These are phyloP conservation scores for Rhinolophus sinicus DNA, from an alignment of 2,113 vertebrate species.

Conservation along the genomic window DNA sequence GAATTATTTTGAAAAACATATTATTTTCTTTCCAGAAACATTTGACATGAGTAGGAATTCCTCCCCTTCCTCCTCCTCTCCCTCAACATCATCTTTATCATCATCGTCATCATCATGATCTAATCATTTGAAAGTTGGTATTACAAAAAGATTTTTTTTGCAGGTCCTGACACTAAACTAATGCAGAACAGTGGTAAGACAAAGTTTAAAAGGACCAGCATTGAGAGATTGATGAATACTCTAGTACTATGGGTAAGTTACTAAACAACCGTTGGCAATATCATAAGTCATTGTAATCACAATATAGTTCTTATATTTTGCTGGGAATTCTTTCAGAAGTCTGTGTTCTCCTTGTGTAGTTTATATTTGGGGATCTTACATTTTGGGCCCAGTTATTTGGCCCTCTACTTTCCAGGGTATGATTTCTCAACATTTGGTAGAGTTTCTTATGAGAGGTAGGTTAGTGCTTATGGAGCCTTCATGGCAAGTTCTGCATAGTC, in stretches of 20 bases:
- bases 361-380: not conserved
- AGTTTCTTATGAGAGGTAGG: not conserved
- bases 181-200: conserved; percentile 90
- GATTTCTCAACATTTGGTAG: not conserved
- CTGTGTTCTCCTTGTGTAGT: not conserved
- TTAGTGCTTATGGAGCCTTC: not conserved
- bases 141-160: conserved; percentile 18
- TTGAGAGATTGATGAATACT: conserved; percentile 89
- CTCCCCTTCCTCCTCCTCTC: not conserved
- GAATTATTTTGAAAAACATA: conserved; percentile 3
- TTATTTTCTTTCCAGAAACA: conserved; percentile 25
- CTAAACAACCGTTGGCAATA: not conserved
- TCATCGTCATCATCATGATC: not conserved
- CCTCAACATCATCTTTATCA: not conserved
- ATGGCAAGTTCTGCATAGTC: not conserved
- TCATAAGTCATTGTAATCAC: not conserved
- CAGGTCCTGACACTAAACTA: conserved; percentile 89
- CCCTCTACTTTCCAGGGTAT: not conserved
- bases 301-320: not conserved
- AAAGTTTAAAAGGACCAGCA: conserved; percentile 89
- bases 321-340: conserved; percentile 3
- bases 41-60: not conserved
- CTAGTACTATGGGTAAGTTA: conserved; percentile 89
- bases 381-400: not conserved
- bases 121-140: conserved; percentile 23